Percentiles rank a stretch among this genome's conserved stretches.
Evolutionary conservation across 2,888 invertebrate genomes (phyloP).

Genomic region (Sicus ferrugineus): DNA sequence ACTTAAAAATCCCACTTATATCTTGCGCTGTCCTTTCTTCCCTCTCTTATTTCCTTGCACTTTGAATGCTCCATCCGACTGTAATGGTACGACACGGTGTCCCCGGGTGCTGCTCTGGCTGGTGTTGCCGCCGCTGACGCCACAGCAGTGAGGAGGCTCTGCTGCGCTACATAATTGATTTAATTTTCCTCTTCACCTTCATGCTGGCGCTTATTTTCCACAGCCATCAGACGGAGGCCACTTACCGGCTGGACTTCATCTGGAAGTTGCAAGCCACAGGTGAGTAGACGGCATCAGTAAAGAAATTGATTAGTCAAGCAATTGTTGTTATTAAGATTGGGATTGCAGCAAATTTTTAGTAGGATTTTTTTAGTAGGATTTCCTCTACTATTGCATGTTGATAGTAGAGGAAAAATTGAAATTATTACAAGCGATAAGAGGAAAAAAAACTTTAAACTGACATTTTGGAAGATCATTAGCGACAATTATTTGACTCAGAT

Average conservation of each 20-base stretch:
- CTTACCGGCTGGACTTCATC: constrained; percentile 92
- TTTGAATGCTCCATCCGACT: not conserved
- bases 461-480: too few relatives aligned
- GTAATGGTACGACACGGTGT: not conserved
- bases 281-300: constrained; percentile 61
- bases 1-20: not conserved
- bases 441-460: too few relatives aligned
- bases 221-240: constrained; percentile 93
- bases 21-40: constrained; percentile 22
- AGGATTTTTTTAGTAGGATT: too few relatives aligned
- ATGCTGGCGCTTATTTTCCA: constrained; percentile 86
- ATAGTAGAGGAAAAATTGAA: too few relatives aligned
- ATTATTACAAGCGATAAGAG: too few relatives aligned
- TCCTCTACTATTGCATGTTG: too few relatives aligned
- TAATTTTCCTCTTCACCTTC: constrained; percentile 77
- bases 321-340: too few relatives aligned
- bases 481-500: too few relatives aligned
- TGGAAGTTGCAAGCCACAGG: constrained; percentile 96
- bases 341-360: too few relatives aligned
- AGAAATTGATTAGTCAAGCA: too few relatives aligned
- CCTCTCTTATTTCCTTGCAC: not conserved
- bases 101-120: not conserved
- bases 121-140: constrained; percentile 6
- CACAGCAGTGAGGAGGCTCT: constrained; percentile 60
- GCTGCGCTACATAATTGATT: constrained; percentile 66